These are phyloP conservation scores for Oreochromis mossambicus DNA, from an alignment of 2,797 vertebrate genomes.

Conservation along the genomic window DNA sequence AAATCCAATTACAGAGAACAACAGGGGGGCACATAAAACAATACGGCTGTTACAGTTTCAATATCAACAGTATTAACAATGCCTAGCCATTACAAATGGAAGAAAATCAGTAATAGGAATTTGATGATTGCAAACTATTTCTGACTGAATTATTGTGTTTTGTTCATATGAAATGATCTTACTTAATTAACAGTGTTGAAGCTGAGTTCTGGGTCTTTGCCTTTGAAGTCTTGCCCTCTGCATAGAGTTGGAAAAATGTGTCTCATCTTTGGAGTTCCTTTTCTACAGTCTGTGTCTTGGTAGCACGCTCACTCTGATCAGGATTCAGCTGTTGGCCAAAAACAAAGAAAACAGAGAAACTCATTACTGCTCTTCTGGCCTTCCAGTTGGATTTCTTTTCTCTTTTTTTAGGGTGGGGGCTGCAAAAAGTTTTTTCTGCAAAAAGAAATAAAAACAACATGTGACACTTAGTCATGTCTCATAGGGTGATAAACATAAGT, in stretches of 20 bases:
- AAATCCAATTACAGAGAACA: conserved; percentile 45
- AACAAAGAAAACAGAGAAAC: conserved; percentile 59
- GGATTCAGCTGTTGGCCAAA: conserved; percentile 64
- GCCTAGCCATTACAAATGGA: conserved; percentile 40
- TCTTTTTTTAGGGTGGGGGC: not conserved
- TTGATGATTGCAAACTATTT: conserved; percentile 15
- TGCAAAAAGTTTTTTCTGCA: not conserved
- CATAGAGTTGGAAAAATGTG: conserved; percentile 29
- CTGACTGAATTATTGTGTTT: conserved; percentile 48
- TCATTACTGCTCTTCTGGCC: conserved; percentile 58
- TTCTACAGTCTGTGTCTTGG: conserved; percentile 14
- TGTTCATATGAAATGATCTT: conserved; percentile 18
- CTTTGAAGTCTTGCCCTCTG: conserved; percentile 60
- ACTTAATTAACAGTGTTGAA: conserved; percentile 48
- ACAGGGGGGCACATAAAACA: conserved; percentile 20
- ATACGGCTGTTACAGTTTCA: conserved; percentile 28
- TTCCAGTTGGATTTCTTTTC: conserved; percentile 32
- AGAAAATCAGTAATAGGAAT: conserved; percentile 30
- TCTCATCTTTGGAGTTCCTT: conserved; percentile 31
- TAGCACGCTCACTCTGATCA: conserved; percentile 46
- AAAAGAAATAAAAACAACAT: conserved; percentile 22
- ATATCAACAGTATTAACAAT: conserved; percentile 44
- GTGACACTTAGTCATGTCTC: not conserved
- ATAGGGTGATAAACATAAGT: not conserved
- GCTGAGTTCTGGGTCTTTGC: conserved; percentile 21